These are phyloP conservation scores for Prinia subflava DNA, from an alignment of 2,113 vertebrate species.

Conservation along the genomic window DNA sequence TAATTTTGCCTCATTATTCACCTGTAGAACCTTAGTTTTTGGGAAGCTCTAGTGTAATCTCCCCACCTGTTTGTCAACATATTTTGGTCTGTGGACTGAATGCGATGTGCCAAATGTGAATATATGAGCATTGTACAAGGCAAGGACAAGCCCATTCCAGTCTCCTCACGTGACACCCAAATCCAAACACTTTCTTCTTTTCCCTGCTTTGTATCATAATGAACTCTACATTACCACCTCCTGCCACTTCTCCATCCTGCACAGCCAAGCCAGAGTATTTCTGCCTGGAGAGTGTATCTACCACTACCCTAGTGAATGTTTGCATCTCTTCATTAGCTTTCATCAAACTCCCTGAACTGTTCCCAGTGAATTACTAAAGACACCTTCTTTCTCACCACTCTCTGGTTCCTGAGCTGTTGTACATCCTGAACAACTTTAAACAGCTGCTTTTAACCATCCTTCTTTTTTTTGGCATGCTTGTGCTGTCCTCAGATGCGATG, in stretches of 20 bases:
- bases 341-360: not conserved
- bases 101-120: fast-evolving
- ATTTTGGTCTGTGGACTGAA: not conserved
- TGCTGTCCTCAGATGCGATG: not conserved
- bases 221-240: not conserved
- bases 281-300: not conserved
- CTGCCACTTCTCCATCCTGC: not conserved
- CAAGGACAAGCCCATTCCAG: not conserved
- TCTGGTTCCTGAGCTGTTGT: not conserved
- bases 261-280: not conserved
- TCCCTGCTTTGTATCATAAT: not conserved
- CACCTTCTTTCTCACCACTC: not conserved
- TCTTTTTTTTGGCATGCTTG: not conserved
- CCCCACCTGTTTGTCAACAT: not conserved
- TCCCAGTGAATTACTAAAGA: not conserved
- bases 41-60: not conserved
- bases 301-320: not conserved
- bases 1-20: not conserved
- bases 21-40: not conserved
- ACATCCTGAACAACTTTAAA: not conserved
- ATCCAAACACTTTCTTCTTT: not conserved
- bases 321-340: not conserved
- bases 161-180: not conserved
- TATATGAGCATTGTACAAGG: not conserved
- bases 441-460: not conserved